phyloP scores from a whole-genome alignment of 2,113 vertebrate genomes.

The Rana temporaria region DNA sequence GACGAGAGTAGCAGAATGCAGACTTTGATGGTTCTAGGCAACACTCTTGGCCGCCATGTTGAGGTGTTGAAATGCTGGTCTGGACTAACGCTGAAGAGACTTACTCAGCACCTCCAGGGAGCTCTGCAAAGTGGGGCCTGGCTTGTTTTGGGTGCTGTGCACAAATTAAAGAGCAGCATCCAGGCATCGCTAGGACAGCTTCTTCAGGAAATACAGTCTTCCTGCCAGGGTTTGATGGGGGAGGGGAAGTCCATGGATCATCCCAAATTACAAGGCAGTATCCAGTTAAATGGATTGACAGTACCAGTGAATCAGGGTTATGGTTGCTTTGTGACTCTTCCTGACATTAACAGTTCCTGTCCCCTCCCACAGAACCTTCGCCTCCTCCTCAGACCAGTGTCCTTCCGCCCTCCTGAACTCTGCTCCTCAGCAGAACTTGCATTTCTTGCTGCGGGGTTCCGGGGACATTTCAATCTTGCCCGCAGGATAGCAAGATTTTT shows the following conservation, averaged over 20 bases:
- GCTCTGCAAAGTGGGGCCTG: conserved; percentile 80
- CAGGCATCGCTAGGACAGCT: conserved; percentile 76
- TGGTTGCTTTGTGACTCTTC: conserved; percentile 74
- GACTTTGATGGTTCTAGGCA: conserved; percentile 70
- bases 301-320: conserved; percentile 70
- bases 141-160: conserved; percentile 75
- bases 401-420: conserved; percentile 73
- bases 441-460: conserved; percentile 76
- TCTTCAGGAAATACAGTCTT: conserved; percentile 71
- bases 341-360: conserved; percentile 50
- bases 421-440: conserved; percentile 74
- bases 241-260: not conserved
- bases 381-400: conserved; percentile 74
- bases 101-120: conserved; percentile 76
- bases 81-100: conserved; percentile 57
- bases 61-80: conserved; percentile 72
- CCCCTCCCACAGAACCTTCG: conserved; percentile 73
- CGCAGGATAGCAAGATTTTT: conserved; percentile 73
- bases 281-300: conserved; percentile 69
- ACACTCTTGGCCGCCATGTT: conserved; percentile 77
- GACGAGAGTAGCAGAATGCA: conserved; percentile 73
- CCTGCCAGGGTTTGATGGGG: conserved; percentile 63
- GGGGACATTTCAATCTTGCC: conserved; percentile 72
- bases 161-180: conserved; percentile 68
- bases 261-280: conserved; percentile 54